These are phyloP conservation scores for Strigamia maritima DNA, from an alignment of 2,888 invertebrate genomes.

Conservation along the genomic window DNA sequence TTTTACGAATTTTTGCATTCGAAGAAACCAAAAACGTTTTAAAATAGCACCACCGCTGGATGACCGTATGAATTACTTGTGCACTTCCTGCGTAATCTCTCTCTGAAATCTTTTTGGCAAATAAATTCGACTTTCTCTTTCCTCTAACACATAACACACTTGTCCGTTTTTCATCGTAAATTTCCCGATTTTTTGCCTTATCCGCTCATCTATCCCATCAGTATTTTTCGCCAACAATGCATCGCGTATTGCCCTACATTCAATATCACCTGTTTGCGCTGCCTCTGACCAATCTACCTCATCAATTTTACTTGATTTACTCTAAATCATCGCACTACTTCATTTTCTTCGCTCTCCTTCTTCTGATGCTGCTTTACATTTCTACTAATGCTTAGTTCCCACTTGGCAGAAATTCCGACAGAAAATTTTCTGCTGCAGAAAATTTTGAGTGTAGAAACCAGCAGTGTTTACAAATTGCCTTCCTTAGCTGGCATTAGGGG, in stretches of 20 bases:
- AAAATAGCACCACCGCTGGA: too few species aligned
- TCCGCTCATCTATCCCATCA: neutral
- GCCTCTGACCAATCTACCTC: slow-evolving; percentile 20
- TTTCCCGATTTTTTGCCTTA: neutral
- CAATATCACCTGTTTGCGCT: neutral
- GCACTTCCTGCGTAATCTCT: neutral
- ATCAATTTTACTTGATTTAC: neutral
- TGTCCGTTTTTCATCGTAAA: neutral
- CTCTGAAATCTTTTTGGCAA: neutral
- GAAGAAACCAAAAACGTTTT: too few species aligned
- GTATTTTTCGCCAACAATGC: neutral
- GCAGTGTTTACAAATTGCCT: too few species aligned
- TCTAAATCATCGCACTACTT: neutral
- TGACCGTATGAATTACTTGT: neutral
- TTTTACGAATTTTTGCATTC: too few species aligned
- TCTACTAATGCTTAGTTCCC: too few species aligned
- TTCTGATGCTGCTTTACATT: too few species aligned
- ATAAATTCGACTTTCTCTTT: neutral
- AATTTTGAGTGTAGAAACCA: too few species aligned
- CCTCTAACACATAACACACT: neutral
- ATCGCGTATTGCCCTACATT: neutral
- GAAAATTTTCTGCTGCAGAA: too few species aligned
- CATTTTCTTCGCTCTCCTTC: neutral
- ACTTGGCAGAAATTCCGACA: too few species aligned
- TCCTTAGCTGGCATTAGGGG: too few species aligned